Evolutionary conservation across 2,888 invertebrate genomes (phyloP).

Genomic region (Ectobius pallidus): DNA sequence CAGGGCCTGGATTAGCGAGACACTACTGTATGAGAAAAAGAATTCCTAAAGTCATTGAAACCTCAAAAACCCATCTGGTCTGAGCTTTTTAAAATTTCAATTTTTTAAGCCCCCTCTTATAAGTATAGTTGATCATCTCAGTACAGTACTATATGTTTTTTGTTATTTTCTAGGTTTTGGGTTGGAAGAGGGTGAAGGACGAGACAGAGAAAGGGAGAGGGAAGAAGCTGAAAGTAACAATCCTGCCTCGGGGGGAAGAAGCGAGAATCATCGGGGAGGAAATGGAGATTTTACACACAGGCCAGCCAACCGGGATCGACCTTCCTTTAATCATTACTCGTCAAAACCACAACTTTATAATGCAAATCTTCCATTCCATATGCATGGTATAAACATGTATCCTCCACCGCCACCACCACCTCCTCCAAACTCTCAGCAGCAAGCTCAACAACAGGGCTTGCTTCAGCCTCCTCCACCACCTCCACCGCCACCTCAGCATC

Average conservation of each 20-base stretch:
- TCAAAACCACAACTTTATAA: slow-evolving; percentile 48
- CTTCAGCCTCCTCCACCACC: slow-evolving; percentile 44
- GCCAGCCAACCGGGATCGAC: slow-evolving; percentile 38
- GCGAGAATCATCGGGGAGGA: slow-evolving; percentile 6
- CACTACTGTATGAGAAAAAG: too few relatives aligned
- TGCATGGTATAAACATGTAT: slow-evolving; percentile 44
- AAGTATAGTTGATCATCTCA: too few relatives aligned
- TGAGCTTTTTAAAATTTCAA: too few relatives aligned
- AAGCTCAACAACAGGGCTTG: slow-evolving; percentile 29
- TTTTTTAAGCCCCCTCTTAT: too few relatives aligned
- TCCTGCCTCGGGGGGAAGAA: background rate
- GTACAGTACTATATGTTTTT: too few relatives aligned
- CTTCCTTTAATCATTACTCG: slow-evolving; percentile 48
- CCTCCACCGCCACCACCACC: slow-evolving; percentile 46
- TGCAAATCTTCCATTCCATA: slow-evolving; percentile 44
- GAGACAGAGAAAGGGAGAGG: slow-evolving; percentile 19
- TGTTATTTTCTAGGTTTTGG: slow-evolving; percentile 30
- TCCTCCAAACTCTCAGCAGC: slow-evolving; percentile 29
- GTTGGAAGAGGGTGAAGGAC: slow-evolving; percentile 32
- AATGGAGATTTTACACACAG: slow-evolving; percentile 24
- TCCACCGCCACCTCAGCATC: slow-evolving; percentile 39
- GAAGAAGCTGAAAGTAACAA: slow-evolving; percentile 22
- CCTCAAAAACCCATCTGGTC: too few relatives aligned
- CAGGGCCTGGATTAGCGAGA: too few relatives aligned
- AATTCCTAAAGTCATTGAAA: too few relatives aligned